Evolutionary conservation across 2,113 vertebrate genomes (phyloP).

Genomic region (Macrotus californicus): DNA sequence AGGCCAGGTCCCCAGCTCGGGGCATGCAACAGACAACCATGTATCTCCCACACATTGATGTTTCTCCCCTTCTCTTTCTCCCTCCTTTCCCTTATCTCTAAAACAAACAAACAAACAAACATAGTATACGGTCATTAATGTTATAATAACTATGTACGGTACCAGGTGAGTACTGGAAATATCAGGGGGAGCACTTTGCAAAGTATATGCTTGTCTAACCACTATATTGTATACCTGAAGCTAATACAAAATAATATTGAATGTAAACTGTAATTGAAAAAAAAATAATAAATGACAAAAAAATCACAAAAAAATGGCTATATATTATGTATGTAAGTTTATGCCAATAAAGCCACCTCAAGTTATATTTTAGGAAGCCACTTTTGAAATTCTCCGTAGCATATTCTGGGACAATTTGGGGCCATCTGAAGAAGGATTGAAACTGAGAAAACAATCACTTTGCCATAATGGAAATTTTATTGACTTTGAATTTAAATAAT

Average conservation of each 20-base stretch:
- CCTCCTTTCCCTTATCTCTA: too few species aligned
- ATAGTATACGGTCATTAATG: neutral
- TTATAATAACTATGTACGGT: too few species aligned
- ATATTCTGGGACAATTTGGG: constrained; percentile 11
- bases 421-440: constrained; percentile 33
- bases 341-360: neutral
- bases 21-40: too few species aligned
- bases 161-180: too few species aligned
- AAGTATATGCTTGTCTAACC: neutral
- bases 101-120: too few species aligned
- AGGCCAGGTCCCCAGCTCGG: too few species aligned
- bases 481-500: constrained; percentile 63
- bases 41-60: too few species aligned
- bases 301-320: neutral
- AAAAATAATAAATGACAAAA: neutral
- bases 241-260: neutral
- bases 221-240: neutral
- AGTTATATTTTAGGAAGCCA: constrained; percentile 6
- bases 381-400: constrained; percentile 1
- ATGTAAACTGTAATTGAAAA: neutral
- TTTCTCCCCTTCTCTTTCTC: too few species aligned
- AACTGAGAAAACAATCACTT: constrained; percentile 56
- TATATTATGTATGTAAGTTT: neutral
- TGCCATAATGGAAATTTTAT: constrained; percentile 53
- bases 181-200: too few species aligned